Percentiles rank a stretch among this genome's conserved stretches.
Conservation (phyloP, 2,113 vertebrate species). For the Limanda limanda region DNA sequence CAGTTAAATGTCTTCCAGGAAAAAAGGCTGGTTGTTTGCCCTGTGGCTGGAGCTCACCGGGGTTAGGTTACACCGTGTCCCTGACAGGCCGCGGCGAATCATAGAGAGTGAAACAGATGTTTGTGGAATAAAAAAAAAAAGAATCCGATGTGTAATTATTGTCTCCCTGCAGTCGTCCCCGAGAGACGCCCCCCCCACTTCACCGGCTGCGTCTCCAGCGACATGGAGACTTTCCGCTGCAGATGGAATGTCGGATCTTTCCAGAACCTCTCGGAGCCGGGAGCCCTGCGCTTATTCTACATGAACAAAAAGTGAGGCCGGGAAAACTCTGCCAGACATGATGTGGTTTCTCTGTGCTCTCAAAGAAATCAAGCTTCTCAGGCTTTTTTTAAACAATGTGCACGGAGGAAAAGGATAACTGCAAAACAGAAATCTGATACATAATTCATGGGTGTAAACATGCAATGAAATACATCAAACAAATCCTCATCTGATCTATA, state of each 20-base stretch:
- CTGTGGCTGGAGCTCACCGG: neutral
- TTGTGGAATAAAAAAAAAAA: neutral
- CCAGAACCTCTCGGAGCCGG: constrained; percentile 78
- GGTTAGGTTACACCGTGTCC: constrained; percentile 23
- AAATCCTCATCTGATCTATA: neutral
- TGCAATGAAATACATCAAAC: no score
- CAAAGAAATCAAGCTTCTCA: neutral
- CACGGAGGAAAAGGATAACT: neutral
- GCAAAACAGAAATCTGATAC: neutral
- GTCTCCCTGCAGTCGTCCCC: constrained; percentile 68
- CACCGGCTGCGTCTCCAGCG: constrained; percentile 89
- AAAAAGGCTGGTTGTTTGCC: constrained; percentile 48
- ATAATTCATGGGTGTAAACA: no score
- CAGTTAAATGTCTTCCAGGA: constrained; percentile 65
- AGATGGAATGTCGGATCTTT: constrained; percentile 86
- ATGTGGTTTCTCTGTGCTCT: neutral
- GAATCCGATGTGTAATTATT: neutral
- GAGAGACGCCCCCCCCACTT: constrained; percentile 81
- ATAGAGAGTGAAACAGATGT: neutral
- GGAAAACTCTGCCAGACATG: neutral
- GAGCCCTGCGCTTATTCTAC: constrained; percentile 87
- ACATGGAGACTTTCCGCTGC: constrained; percentile 93
- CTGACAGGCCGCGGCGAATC: neutral
- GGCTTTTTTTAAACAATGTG: neutral
- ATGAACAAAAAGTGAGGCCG: constrained; percentile 78